Base-by-base conservation (phyloP, 1,140 invertebrate species). In the Drosophila biarmipes region DNA sequence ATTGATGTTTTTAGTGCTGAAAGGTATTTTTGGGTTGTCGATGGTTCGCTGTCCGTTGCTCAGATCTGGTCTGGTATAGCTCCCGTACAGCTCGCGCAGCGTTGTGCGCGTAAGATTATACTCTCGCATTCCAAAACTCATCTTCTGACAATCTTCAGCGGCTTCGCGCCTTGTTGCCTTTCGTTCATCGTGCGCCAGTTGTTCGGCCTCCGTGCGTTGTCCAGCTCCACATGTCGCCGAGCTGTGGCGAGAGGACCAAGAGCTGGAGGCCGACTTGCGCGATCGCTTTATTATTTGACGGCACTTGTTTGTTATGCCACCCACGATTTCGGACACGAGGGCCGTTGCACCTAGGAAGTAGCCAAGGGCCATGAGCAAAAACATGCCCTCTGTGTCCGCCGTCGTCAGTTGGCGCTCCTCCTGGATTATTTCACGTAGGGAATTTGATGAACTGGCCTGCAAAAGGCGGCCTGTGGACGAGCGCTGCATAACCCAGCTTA, bases 371-470 rank as follows among this genome's bases (percentile, higher is more conserved):
- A 96, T 92, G 2, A 96, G 92, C 7, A 96, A 90, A 79, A 96
- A 96, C 95, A 96, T 96, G 6, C 96, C 96, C 92, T 96, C 95
- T 2, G 95, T 96, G 67, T 96, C 96, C 78, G 96, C 95, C 37
- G 96, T 92, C 0, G 94, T 95, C 21, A 96, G 78, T 45, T 95
- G 94, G 54, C 95, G 93, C 86, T 96, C 95, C 91, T 95, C 94
- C 90, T 58, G 92, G 79, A 56, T 93, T 63, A 69, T 92, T 73
- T 87, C 92, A 2, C 72, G 81, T 29, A 91, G 56, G 2, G 80
- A 61, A 14, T 52, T 71, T 1, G 63, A 78, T 7, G 90, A 75
- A 43, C 78, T 90, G 5, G 90, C 95, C 84, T 94, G 94, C 42
- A 95, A 76, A 27, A 94, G 76, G 82, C 93, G 94, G 53, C 95